Evolutionary conservation across 2,888 invertebrate genomes (phyloP).

Genomic region (Papilio protenor): DNA sequence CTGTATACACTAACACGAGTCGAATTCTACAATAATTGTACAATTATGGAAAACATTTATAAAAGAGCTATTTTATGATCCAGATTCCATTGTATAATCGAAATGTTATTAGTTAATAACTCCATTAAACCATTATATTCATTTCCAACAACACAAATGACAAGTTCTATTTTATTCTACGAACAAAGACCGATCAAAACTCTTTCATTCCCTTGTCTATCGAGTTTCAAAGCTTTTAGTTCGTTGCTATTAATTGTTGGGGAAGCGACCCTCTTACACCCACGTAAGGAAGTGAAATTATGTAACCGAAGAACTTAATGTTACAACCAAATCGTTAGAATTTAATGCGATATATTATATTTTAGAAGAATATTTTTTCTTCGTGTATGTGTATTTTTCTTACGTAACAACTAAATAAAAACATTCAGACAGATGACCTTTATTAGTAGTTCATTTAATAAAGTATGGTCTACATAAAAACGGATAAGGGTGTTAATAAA

Average conservation of each 20-base stretch:
- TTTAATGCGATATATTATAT: constrained; percentile 12
- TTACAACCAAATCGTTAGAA: neutral
- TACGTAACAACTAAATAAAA: neutral
- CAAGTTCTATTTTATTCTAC: constrained; percentile 26
- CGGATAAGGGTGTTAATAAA: constrained; percentile 19
- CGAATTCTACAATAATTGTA: neutral
- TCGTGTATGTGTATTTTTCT: neutral
- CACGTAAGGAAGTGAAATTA: constrained; percentile 26
- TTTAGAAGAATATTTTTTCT: neutral
- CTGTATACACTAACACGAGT: no score
- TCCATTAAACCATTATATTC: constrained; percentile 23
- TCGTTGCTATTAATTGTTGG: constrained; percentile 36
- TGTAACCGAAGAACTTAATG: constrained; percentile 11
- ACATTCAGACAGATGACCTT: neutral
- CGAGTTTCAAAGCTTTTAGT: constrained; percentile 42
- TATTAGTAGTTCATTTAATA: neutral
- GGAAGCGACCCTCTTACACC: constrained; percentile 34
- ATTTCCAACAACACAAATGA: constrained; percentile 13
- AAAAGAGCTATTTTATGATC: neutral
- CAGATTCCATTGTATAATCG: neutral
- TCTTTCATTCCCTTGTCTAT: constrained; percentile 41
- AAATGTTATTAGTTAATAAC: constrained; percentile 12
- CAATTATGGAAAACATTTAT: neutral
- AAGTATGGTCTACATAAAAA: neutral
- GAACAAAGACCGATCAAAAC: constrained; percentile 38